phyloP scores from a whole-genome alignment of 2,113 vertebrate species.

The Amia ocellicauda region DNA sequence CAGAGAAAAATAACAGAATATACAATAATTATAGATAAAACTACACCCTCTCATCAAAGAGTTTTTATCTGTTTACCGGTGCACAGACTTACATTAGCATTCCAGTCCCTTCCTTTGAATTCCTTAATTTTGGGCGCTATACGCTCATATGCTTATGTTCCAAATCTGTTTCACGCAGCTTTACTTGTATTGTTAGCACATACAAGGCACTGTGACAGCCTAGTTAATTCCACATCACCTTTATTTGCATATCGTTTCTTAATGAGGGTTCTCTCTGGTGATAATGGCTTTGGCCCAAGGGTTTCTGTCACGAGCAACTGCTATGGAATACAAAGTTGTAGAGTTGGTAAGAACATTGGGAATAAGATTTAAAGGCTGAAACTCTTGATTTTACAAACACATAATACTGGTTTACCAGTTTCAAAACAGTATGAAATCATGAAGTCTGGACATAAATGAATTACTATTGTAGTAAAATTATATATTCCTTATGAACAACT shows the following conservation, averaged over 20 bases:
- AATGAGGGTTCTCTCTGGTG: slow-evolving; percentile 15
- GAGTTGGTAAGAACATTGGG: neutral
- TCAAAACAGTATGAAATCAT: no score
- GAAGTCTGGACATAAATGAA: no score
- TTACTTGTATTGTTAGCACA: slow-evolving; percentile 7
- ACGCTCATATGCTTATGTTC: neutral
- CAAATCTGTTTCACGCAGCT: neutral
- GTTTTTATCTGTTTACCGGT: no score
- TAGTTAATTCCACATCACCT: slow-evolving; percentile 16
- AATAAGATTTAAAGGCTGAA: no score
- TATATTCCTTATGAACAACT: no score
- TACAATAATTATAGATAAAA: no score
- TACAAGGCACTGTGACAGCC: neutral
- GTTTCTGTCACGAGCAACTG: neutral
- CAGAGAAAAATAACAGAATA: no score
- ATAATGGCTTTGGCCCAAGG: slow-evolving; percentile 8
- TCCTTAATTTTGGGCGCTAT: neutral
- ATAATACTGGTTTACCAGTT: no score
- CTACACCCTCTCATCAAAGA: no score
- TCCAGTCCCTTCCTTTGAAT: neutral
- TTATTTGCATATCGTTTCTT: slow-evolving; percentile 10
- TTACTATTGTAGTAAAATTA: no score
- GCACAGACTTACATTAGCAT: neutral
- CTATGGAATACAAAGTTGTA: neutral
- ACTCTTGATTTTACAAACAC: no score